Evolutionary conservation across 2,888 invertebrate genomes (phyloP), one percentile per base, ranked within the genome.

Genomic region (Cataglyphis albicans): DNA sequence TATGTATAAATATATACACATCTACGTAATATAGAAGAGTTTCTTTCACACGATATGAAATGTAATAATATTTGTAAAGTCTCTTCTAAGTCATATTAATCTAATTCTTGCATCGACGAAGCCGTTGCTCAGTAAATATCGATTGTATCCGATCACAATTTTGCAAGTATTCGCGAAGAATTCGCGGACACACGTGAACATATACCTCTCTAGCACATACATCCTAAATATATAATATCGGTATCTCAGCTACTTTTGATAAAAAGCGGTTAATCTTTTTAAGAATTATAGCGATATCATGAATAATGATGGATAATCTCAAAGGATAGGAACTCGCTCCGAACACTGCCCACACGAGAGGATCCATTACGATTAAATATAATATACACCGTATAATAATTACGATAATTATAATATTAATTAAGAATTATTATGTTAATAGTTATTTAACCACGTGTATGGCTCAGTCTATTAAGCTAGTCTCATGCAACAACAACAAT

Each of bases 391-490:
- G 88, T 93, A 91, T 91, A 90, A 91, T 93, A 92, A 93, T 92
- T 93, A 92, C 89, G 92, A 93, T 92, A 92, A 93, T 91, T 78
- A 90, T 92, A 93, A 90, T 88, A 92, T 92, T 92, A 91, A 93
- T 92, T 93, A 92, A 93, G 93, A 93, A 93, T 90, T 92, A 92
- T 91, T 93, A 92, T 88, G 91, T 91, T 93, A 92, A 92, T 93
- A 93, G 90, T 92, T 92, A 91, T 92, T 92, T 90, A 93, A 94
- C 91, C 93, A 94, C 86, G 80, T 87, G 86, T 91, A 92, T 92
- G 93, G 93, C 91, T 94, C 93, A 93, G 93, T 94, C 93, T 94
- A 93, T 94, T 93, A 93, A 88, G 91, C 94, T 94, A 93, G 91
- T 93, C 92, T 92, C 93, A 93, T 94, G 93, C 93, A 93, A 93